phyloP scores from a whole-genome alignment of 2,113 vertebrate genomes.

The Takifugu flavidus region DNA sequence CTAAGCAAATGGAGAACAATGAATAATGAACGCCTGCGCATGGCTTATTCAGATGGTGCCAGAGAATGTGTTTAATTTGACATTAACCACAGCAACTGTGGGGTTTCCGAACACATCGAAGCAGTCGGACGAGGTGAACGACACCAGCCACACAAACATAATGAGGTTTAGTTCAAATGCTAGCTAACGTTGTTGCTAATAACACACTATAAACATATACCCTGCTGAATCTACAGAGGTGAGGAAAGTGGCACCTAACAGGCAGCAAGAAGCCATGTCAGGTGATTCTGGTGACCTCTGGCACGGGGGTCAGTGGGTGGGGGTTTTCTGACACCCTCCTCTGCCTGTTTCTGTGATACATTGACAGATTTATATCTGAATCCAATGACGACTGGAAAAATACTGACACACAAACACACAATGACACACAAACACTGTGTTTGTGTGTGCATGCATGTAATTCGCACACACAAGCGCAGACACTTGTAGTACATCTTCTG shows the following conservation, averaged over 20 bases:
- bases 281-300: slow-evolving; percentile 12
- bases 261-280: slow-evolving; percentile 9
- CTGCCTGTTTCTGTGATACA: slow-evolving; percentile 19
- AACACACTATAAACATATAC: background rate
- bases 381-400: slow-evolving; percentile 15
- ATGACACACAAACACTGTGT: background rate
- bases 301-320: slow-evolving; percentile 14
- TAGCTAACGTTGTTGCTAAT: background rate
- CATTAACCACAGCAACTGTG: slow-evolving; percentile 29
- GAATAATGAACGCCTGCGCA: slow-evolving; percentile 26
- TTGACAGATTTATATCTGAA: slow-evolving; percentile 5
- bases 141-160: background rate
- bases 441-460: no score
- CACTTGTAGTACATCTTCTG: slow-evolving; percentile 4
- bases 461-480: slow-evolving; percentile 24
- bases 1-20: no score
- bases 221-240: background rate
- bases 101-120: slow-evolving; percentile 10
- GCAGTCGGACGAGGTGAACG: background rate
- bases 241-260: background rate
- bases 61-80: slow-evolving; percentile 27
- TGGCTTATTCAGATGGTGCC: slow-evolving; percentile 18
- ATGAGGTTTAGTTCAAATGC: background rate
- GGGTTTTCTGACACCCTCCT: slow-evolving; percentile 23
- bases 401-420: background rate